Evolutionary conservation across 2,888 invertebrate species (phyloP).

Genomic region (Ophion ventricosus): DNA sequence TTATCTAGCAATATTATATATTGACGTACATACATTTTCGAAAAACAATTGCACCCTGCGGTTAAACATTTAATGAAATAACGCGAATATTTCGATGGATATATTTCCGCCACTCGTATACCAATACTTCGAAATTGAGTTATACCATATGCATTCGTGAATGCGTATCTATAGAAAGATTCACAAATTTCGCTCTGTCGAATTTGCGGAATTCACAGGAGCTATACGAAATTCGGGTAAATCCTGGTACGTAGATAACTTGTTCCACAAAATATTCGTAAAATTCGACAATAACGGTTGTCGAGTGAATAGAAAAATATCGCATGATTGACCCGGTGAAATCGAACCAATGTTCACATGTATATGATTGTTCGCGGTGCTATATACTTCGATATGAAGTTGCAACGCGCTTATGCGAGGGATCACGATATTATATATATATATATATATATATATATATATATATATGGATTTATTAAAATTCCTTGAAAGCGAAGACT

Average conservation of each 20-base stretch:
- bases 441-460: background rate
- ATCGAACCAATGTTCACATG: constrained; percentile 10
- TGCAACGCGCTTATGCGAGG: background rate
- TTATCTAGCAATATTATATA: no score
- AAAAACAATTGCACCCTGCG: background rate
- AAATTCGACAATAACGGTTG: constrained; percentile 8
- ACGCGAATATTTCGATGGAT: background rate
- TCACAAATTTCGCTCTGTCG: constrained; percentile 75
- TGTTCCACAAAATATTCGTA: constrained; percentile 5
- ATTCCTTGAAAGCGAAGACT: no score
- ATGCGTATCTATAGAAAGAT: constrained; percentile 18
- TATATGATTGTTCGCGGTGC: background rate
- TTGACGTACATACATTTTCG: background rate
- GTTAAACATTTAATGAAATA: background rate
- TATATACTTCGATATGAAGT: background rate
- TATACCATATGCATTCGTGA: background rate
- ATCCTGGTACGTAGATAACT: constrained; percentile 15
- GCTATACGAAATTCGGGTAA: constrained; percentile 70
- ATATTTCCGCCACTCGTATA: background rate
- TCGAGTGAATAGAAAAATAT: constrained; percentile 29
- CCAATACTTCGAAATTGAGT: background rate
- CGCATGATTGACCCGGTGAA: constrained; percentile 22
- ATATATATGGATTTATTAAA: background rate
- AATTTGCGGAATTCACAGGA: constrained; percentile 75
- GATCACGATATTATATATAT: background rate